Base-by-base conservation (phyloP, 2,797 vertebrate species). In the Triplophysa yarkandensis region DNA sequence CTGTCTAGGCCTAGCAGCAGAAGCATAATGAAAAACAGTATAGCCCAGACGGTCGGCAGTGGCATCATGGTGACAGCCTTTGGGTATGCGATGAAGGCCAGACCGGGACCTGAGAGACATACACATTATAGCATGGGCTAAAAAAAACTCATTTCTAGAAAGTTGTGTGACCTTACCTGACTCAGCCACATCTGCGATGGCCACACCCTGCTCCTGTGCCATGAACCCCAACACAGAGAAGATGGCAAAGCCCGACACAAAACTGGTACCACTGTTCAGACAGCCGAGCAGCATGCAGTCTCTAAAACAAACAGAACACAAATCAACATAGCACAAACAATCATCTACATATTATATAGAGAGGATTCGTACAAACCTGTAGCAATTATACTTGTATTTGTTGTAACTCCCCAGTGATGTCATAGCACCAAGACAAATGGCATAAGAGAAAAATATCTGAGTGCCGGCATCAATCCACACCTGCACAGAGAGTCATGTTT, bases 221-320 rank as follows among this genome's bases (percentile, higher is more conserved):
- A 99, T 99, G 96, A 99, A 98, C 93, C 97, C 97, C 93, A 98
- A 95, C 94, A 98, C 92, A 92, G 96, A 98, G 95, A 99, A 99
- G 93, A 98, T 98, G 93, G 97, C 97, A 93, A 99, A 99, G 93
- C 97, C 97, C 93, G 96, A 98, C 92, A 99, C 96, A 94, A 99
- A 96, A 91, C 94, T 95, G 91, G 95, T 96, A 88, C 94, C 94
- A 88, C 94, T 96, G 94, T 96, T 96, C 86, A 95, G 93, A 92
- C 93, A 93, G 92, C 94, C 94, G 89, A 96, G 93, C 92, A 96
- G 93, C 92, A 96, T 87, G 93, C 94, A 96, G 94, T 95, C 94
- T 93, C 95, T 95, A 92, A 91, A 96, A 96, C 43, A 68, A 98
- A 27, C 25, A 25, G 17, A 43, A 54, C 25, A 5, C 14, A 11